A percentile compares a stretch with the other conserved stretches of the same genome.
Evolutionary conservation across 2,888 invertebrate species (phyloP).

Genomic region (Ophion ellenae): DNA sequence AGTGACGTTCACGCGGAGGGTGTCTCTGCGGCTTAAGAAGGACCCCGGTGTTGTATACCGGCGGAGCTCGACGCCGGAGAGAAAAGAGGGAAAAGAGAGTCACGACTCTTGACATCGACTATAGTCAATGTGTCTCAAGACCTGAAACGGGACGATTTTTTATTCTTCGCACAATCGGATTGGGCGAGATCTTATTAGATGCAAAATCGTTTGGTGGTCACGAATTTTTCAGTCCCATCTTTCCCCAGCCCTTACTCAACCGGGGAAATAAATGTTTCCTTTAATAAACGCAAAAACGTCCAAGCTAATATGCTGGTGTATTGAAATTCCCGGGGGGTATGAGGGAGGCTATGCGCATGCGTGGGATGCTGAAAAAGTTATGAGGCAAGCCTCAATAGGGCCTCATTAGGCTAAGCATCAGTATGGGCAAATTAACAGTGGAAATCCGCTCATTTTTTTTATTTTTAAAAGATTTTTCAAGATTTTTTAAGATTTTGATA

Average conservation of each 20-base stretch:
- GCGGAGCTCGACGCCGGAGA: constrained; percentile 16
- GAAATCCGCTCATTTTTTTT: neutral
- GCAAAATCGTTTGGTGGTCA: too few relatives aligned
- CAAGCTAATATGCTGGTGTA: too few relatives aligned
- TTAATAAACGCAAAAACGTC: too few relatives aligned
- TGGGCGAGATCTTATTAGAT: too few relatives aligned
- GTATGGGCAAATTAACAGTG: neutral
- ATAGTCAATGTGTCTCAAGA: neutral
- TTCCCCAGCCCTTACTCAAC: too few relatives aligned
- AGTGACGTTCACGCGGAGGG: constrained; percentile 75
- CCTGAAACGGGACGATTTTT: neutral
- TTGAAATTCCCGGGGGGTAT: too few relatives aligned
- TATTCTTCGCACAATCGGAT: neutral
- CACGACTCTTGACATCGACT: neutral
- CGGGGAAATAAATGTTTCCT: too few relatives aligned
- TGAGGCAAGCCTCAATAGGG: too few relatives aligned
- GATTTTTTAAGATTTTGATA: neutral
- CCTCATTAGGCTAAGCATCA: too few relatives aligned
- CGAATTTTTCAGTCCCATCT: too few relatives aligned
- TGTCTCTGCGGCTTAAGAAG: constrained; percentile 57
- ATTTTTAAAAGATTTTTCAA: neutral
- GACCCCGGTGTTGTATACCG: constrained; percentile 16
- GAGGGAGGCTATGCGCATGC: too few relatives aligned
- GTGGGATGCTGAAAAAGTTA: too few relatives aligned
- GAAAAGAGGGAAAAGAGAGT: constrained; percentile 24